Percentiles rank a stretch among this genome's conserved stretches.
Conservation (phyloP, 2,113 vertebrate species). For the Perca fluviatilis region DNA sequence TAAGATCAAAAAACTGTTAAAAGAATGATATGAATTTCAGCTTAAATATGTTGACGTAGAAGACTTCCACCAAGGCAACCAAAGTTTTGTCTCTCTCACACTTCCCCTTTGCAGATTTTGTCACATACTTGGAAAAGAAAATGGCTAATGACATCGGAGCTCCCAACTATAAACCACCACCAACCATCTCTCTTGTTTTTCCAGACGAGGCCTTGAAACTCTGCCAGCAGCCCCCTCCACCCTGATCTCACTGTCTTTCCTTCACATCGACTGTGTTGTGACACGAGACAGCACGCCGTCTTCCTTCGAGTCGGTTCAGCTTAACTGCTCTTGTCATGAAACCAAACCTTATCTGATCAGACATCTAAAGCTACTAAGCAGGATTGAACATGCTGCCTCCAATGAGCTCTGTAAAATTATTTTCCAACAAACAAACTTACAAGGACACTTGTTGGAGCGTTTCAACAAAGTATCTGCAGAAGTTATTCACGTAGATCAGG, state of each 20-base stretch:
- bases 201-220: slow-evolving; percentile 28
- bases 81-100: no score
- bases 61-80: slow-evolving; percentile 14
- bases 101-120: slow-evolving; percentile 7
- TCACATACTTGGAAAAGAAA: slow-evolving; percentile 33
- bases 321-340: slow-evolving; percentile 38
- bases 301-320: slow-evolving; percentile 37
- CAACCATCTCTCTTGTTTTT: slow-evolving; percentile 6
- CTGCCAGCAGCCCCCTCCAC: slow-evolving; percentile 15
- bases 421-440: neutral
- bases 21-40: neutral
- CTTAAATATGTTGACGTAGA: neutral
- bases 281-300: slow-evolving; percentile 51
- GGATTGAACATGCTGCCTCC: neutral
- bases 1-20: slow-evolving; percentile 11
- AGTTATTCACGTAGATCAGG: neutral
- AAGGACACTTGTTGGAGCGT: neutral
- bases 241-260: neutral
- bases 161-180: neutral
- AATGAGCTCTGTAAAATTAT: neutral
- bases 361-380: slow-evolving; percentile 9
- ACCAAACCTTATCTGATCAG: slow-evolving; percentile 41
- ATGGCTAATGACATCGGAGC: slow-evolving; percentile 23
- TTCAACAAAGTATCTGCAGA: neutral
- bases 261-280: slow-evolving; percentile 30